Conservation (phyloP, 2,797 vertebrate species). For the Heteromormyrus szaboi region DNA sequence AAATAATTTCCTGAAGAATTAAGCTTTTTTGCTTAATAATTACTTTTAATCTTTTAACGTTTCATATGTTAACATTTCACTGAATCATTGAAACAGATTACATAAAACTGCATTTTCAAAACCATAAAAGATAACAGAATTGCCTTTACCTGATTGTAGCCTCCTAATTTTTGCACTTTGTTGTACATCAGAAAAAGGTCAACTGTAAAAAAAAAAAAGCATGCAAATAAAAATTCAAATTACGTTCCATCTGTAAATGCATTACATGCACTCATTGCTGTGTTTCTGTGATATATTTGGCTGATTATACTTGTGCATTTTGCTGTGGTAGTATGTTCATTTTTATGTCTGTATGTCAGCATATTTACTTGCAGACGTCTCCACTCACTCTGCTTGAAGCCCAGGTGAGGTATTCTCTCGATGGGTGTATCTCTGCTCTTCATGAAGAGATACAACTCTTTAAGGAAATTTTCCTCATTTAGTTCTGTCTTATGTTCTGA, state of each 20-base stretch:
- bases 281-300: neutral
- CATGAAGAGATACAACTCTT: conserved; percentile 64
- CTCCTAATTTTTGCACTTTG: conserved; percentile 56
- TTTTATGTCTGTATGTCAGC: neutral
- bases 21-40: neutral
- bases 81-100: neutral
- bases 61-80: neutral
- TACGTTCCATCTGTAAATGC: neutral
- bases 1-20: neutral
- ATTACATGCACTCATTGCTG: neutral
- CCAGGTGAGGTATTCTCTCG: conserved; percentile 68
- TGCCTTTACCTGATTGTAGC: conserved; percentile 64
- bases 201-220: conserved; percentile 44
- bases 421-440: conserved; percentile 62
- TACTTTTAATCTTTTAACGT: neutral
- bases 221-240: conserved; percentile 6
- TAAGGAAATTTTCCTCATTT: conserved; percentile 58
- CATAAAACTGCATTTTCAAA: neutral
- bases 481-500: conserved; percentile 33
- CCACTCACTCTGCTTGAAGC: conserved; percentile 68
- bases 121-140: neutral
- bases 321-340: neutral
- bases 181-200: conserved; percentile 67
- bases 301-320: neutral
- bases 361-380: neutral